These are phyloP conservation scores for Archocentrus centrarchus DNA, from an alignment of 2,113 vertebrate species.

Conservation along the genomic window DNA sequence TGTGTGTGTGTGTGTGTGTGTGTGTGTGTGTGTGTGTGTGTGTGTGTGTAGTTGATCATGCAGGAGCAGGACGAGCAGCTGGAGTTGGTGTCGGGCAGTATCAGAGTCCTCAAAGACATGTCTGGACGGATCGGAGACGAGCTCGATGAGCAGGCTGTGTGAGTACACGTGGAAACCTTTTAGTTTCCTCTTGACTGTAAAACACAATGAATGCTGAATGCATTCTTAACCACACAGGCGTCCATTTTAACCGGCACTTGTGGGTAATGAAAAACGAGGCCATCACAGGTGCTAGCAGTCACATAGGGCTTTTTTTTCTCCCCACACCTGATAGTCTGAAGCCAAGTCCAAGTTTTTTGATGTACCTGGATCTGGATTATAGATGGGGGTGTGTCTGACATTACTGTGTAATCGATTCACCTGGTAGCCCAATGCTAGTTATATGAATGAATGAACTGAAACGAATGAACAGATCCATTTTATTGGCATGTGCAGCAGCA, in stretches of 20 bases:
- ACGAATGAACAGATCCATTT: too few relatives aligned
- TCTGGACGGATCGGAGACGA: constrained; percentile 83
- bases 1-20: too few relatives aligned
- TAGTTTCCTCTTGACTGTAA: not conserved
- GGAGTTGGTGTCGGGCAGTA: constrained; percentile 86
- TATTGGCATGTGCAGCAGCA: too few relatives aligned
- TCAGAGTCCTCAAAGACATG: constrained; percentile 86
- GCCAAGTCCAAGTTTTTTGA: not conserved
- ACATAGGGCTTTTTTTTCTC: too few relatives aligned
- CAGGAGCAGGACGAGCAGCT: constrained; percentile 86
- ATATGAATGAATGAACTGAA: too few relatives aligned
- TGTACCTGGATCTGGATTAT: too few relatives aligned
- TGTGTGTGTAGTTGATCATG: constrained; percentile 80
- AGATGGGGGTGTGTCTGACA: too few relatives aligned
- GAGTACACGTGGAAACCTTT: constrained; percentile 48
- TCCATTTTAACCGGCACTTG: not conserved
- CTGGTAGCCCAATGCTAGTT: too few relatives aligned
- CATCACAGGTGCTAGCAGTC: not conserved
- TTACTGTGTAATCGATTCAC: too few relatives aligned
- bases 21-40: not conserved
- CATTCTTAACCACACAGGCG: not conserved
- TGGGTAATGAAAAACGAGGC: not conserved
- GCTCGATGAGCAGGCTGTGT: constrained; percentile 86
- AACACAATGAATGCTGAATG: not conserved
- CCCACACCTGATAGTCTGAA: not conserved